Evolutionary conservation across 92 coral and sea anemone genomes (phyloP).

Genomic region (Parazoanthus atlanticus): DNA sequence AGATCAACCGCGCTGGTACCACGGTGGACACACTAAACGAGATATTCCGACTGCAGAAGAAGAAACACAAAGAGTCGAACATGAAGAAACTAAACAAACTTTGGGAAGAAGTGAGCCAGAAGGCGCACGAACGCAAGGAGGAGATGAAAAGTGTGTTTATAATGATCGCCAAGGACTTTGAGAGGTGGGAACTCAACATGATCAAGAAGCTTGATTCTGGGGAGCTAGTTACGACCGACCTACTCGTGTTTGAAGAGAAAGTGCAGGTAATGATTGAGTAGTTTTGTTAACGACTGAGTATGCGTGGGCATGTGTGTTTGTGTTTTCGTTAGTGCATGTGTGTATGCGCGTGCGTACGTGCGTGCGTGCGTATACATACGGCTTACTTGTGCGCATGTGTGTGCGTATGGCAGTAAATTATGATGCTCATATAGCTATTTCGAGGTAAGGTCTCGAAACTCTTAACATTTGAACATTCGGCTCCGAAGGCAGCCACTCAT

Average conservation of each 20-base stretch:
- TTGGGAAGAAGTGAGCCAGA: slow-evolving; percentile 86
- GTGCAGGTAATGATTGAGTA: slow-evolving; percentile 65
- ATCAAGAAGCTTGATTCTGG: slow-evolving; percentile 92
- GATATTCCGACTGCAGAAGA: slow-evolving; percentile 85
- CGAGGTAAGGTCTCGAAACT: no score
- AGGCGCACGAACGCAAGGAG: slow-evolving; percentile 70
- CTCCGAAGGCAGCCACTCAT: no score
- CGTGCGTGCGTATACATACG: background rate
- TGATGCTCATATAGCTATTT: no score
- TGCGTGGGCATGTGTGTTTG: background rate
- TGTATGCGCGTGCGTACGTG: background rate
- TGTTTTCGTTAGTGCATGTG: background rate
- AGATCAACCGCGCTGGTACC: slow-evolving; percentile 89
- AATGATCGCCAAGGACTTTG: slow-evolving; percentile 88
- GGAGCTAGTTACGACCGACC: slow-evolving; percentile 87
- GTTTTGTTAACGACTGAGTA: background rate
- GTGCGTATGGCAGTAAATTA: background rate
- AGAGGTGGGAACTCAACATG: slow-evolving; percentile 88
- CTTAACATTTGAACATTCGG: no score
- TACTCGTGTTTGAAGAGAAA: slow-evolving; percentile 94
- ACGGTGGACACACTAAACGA: slow-evolving; percentile 95
- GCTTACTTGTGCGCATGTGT: background rate
- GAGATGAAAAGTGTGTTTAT: slow-evolving; percentile 94
- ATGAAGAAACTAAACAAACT: slow-evolving; percentile 88
- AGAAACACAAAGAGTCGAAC: slow-evolving; percentile 94